These are phyloP conservation scores for Astropecten irregularis DNA, from an alignment of 53 echinoderm and acorn worm genomes.

Conservation along the genomic window DNA sequence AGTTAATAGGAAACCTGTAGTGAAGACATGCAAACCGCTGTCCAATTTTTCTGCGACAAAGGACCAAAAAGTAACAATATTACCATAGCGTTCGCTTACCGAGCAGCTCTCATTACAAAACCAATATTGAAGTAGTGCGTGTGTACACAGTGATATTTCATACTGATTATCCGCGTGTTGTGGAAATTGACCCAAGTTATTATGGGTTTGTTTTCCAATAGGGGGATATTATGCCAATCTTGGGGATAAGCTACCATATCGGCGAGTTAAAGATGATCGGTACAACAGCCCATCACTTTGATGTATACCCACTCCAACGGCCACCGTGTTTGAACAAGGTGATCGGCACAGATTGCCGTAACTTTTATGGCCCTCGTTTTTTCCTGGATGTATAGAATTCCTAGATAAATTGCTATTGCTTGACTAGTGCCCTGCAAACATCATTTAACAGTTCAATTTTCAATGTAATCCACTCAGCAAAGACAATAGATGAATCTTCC, in stretches of 20 bases:
- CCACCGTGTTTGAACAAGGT: conserved; percentile 27
- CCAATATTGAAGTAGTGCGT: conserved; percentile 34
- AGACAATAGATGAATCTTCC: conserved; percentile 20
- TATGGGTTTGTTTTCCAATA: conserved; percentile 21
- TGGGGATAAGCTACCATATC: conserved; percentile 5
- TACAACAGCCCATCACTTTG: conserved; percentile 12
- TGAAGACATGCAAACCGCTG: no score
- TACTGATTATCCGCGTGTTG: conserved; percentile 32
- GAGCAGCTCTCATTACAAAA: conserved; percentile 48
- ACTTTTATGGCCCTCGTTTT: conserved; percentile 18
- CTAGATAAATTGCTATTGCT: conserved; percentile 37
- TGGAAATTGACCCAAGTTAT: conserved; percentile 36
- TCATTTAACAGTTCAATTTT: conserved; percentile 42
- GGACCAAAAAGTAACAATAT: no score
- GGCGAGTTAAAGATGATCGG: not conserved
- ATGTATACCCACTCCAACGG: not conserved
- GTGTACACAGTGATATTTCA: not conserved
- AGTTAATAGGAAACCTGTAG: no score
- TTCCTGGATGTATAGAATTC: not conserved
- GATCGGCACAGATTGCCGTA: not conserved
- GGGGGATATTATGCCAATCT: not conserved
- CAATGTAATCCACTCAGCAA: conserved; percentile 21
- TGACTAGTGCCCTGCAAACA: conserved; percentile 29
- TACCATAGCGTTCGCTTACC: no score
- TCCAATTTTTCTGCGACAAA: no score